Percentiles rank a stretch among this genome's conserved stretches.
These are phyloP conservation scores for Aphelocoma californica DNA, from an alignment of 2,797 vertebrate genomes.

Conservation along the genomic window DNA sequence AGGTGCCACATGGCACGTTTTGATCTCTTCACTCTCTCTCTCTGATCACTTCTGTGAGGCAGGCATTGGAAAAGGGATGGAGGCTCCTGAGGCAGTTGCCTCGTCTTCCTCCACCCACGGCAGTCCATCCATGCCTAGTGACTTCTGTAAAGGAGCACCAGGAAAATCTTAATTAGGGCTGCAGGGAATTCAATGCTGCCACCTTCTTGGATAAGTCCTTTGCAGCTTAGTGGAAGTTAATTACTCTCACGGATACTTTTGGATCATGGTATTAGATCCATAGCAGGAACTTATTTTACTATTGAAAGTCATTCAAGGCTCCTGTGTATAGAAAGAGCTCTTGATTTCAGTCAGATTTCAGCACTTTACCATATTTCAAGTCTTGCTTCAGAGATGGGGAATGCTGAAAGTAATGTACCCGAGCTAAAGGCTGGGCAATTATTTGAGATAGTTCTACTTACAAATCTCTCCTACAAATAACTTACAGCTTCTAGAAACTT, in stretches of 20 bases:
- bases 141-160: neutral
- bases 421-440: neutral
- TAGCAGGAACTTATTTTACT: neutral
- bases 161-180: neutral
- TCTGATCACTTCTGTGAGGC: neutral
- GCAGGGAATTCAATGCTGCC: neutral
- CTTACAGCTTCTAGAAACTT: neutral
- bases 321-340: neutral
- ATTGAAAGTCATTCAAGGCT: neutral
- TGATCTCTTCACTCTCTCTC: neutral
- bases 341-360: neutral
- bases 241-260: neutral
- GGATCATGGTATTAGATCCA: neutral
- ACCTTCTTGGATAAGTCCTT: neutral
- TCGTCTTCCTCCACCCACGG: fast-evolving
- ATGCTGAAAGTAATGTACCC: neutral
- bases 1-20: fast-evolving
- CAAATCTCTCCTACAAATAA: neutral
- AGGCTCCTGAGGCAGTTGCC: neutral
- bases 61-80: neutral
- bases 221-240: neutral
- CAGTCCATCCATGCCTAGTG: no score
- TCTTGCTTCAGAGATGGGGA: neutral
- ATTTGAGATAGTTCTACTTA: neutral
- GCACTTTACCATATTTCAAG: neutral